Percentiles rank a stretch among this genome's conserved stretches.
phyloP scores from a whole-genome alignment of 2,797 vertebrate genomes.

The Mallotus villosus region DNA sequence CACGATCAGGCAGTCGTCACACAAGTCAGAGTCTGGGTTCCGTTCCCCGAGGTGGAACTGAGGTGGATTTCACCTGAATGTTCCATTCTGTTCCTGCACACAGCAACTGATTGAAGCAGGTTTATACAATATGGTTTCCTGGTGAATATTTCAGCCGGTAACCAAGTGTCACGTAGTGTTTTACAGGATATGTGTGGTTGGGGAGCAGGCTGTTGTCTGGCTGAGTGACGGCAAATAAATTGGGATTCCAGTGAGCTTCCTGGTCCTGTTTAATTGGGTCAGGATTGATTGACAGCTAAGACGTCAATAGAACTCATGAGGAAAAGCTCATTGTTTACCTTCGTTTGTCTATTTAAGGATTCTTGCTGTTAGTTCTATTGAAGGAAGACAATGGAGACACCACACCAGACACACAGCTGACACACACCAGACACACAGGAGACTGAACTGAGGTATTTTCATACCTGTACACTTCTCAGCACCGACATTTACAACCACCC shows the following conservation, averaged over 20 bases:
- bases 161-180: no score
- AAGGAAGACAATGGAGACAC: background rate
- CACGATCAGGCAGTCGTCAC: no score
- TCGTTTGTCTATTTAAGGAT: constrained; percentile 40
- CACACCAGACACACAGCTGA: no score
- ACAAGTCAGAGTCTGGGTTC: no score
- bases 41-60: no score
- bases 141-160: no score
- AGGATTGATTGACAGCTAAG: constrained; percentile 40
- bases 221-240: constrained; percentile 50
- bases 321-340: constrained; percentile 26
- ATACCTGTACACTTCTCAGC: background rate
- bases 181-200: no score
- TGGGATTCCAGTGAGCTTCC: constrained; percentile 28
- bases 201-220: background rate
- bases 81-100: no score
- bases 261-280: constrained; percentile 20
- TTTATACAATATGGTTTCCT: no score
- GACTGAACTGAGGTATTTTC: background rate
- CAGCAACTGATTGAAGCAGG: no score
- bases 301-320: constrained; percentile 45
- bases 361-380: constrained; percentile 4
- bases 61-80: no score
- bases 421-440: background rate
- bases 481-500: background rate